Evolutionary conservation across 2,797 vertebrate genomes (phyloP).

Genomic region (Siniperca scherzeri): DNA sequence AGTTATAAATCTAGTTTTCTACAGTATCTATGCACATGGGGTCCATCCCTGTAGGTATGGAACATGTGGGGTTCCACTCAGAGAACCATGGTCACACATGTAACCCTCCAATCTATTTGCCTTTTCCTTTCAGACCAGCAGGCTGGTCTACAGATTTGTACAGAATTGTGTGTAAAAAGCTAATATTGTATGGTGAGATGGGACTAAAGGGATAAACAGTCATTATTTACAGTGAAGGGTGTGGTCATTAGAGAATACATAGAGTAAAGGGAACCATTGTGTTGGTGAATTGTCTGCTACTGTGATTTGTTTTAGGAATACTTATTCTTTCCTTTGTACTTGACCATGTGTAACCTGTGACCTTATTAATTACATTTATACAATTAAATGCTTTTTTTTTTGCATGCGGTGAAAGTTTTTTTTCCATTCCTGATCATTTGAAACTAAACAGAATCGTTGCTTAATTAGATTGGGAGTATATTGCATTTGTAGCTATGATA

Average conservation of each 20-base stretch:
- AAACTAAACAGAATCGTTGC: constrained; percentile 9
- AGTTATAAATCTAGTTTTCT: background rate
- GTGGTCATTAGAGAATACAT: background rate
- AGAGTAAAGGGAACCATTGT: constrained; percentile 3
- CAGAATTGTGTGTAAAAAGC: constrained; percentile 4
- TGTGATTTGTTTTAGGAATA: constrained; percentile 35
- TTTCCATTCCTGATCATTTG: background rate
- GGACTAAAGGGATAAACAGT: constrained; percentile 20
- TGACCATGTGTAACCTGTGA: constrained; percentile 33
- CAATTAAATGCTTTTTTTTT: background rate
- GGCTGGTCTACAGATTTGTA: constrained; percentile 74
- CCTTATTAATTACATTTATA: constrained; percentile 21
- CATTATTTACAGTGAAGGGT: constrained; percentile 17
- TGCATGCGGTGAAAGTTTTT: constrained; percentile 25
- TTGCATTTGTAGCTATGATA: constrained; percentile 17
- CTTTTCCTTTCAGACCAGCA: constrained; percentile 76
- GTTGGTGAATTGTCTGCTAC: constrained; percentile 20
- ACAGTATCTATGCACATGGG: background rate
- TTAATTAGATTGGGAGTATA: constrained; percentile 1
- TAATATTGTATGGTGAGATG: constrained; percentile 8
- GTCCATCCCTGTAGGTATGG: background rate
- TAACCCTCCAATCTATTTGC: constrained; percentile 21
- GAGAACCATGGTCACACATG: background rate
- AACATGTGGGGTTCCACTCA: background rate
- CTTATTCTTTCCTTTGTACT: constrained; percentile 26